Evolutionary conservation across 2,113 vertebrate genomes (phyloP), one percentile per base, ranked within the genome.

Genomic region (Apistogramma diplotaenia): DNA sequence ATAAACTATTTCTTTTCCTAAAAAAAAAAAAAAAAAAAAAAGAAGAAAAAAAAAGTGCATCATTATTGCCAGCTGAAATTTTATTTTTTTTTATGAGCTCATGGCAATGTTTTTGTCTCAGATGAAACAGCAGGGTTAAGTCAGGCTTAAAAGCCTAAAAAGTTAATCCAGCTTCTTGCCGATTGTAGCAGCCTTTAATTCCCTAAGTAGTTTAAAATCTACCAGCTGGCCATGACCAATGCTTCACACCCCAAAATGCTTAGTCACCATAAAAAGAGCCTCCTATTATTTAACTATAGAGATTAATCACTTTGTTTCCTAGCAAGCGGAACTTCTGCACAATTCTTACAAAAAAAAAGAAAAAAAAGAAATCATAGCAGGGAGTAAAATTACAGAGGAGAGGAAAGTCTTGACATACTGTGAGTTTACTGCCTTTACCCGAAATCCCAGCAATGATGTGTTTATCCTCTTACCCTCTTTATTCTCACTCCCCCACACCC

Each of bases 141-240:
- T 86, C 78, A 25, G 85, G 89, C 83, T 91, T 92, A 87, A 89
- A 90, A 89, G 89, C 86, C 86, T 88, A 83, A 90, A 89, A 87
- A 78, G 57, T 76, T 89, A 91, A 94, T 93, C 86, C 88, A 79
- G 70, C 90, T 89, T 87, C 78, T 81, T 85, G 60, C 84, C 82
- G 86, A 89, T 90, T 87, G 86, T 90, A 53, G 82, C 73, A 25
- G 72, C 67, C 27, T 74, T 79, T 90, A 88, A 94, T 89, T 93
- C 91, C 87, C 77, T 90, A 87, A 93, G 91, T 83, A 85, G 82
- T 87, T 90, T 90, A 84, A 85, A 89, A 89, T 89, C 87, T 90
- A 84, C 75, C 87, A 91, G 80, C 87, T 91, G 81, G 87, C 92
- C 88, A 73, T 92, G 85, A 85, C 89, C 87, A 89, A 78, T 31